Evolutionary conservation across 1,140 invertebrate genomes (phyloP), one percentile per base, ranked within the genome.

Genomic region (Lordiphosa collinella): DNA sequence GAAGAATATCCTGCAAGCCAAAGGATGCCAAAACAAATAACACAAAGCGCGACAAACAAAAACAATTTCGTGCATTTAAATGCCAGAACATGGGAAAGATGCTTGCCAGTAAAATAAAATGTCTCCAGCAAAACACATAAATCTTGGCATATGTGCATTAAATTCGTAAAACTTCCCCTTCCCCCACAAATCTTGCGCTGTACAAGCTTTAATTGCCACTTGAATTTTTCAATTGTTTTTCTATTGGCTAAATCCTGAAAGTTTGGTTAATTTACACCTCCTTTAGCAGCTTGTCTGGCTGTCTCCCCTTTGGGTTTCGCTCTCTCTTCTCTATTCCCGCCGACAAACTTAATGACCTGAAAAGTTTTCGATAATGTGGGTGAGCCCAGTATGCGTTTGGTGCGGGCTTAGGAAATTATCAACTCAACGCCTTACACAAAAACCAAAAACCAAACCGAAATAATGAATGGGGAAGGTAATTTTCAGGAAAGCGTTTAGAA

Each of bases 281-380:
- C 44, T 9, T 25, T 31, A 32, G 36, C 11, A 25, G 22, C 22
- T 16, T 13, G 35, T 48, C 8, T 56, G 41, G 31, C 29, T 59
- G 59, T 25, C 37, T 38, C 29, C 61, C 34, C 51, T 44, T 46
- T 36, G 7, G 25, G 65, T 58, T 35, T 25, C n/a, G 14, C 66
- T 57, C 25, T 32, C n/a, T 38, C 18, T 25, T 55, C 12, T 41
- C 31, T 14, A 9, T 50, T 37, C 57, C 68, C 71, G 70, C 61
- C 51, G 73, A 58, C 71, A 72, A 86, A 86, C 82, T 86, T 86
- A 86, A 86, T 86, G 82, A 86, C 82, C 63, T 60, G 82, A 86
- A 86, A 86, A 86, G 71, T 80, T 69, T 76, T 80, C 82, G 82
- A 86, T 86, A 86, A 86, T 69, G 59, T 80, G 71, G 55, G 57